phyloP scores from a whole-genome alignment of 2,113 vertebrate species.

The Prietella phreatophila region DNA sequence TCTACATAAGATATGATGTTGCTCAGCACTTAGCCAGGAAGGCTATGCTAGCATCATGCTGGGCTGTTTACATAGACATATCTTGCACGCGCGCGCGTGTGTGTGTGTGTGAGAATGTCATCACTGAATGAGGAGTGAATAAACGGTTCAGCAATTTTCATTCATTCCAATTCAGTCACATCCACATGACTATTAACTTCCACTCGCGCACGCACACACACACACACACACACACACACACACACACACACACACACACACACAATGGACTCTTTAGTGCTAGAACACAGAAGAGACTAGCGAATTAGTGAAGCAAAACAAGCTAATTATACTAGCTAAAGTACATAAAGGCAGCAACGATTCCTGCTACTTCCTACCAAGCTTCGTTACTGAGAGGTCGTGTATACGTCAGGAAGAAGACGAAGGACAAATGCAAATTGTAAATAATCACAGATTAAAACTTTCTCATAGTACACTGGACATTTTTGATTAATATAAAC shows the following conservation, averaged over 20 bases:
- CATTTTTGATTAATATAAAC: too few species aligned
- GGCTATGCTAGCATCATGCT: constrained; percentile 12
- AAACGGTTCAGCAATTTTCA: neutral
- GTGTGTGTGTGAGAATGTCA: neutral
- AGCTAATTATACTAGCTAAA: neutral
- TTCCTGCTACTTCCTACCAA: neutral
- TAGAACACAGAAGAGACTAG: neutral
- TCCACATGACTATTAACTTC: neutral
- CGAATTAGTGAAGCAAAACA: neutral
- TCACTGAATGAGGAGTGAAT: neutral
- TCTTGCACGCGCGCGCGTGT: neutral
- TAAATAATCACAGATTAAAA: too few species aligned
- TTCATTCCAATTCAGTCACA: neutral
- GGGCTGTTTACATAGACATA: neutral
- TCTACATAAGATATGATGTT: neutral
- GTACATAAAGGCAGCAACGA: neutral
- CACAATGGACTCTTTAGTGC: neutral
- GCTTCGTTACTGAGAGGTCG: neutral
- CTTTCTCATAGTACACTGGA: too few species aligned
- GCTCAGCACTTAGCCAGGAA: neutral
- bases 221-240: neutral
- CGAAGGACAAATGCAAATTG: neutral
- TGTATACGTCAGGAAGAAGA: neutral
- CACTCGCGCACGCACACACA: neutral
- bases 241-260: neutral